Evolutionary conservation across 2,797 vertebrate species (phyloP).

Genomic region (Botia almorhae): DNA sequence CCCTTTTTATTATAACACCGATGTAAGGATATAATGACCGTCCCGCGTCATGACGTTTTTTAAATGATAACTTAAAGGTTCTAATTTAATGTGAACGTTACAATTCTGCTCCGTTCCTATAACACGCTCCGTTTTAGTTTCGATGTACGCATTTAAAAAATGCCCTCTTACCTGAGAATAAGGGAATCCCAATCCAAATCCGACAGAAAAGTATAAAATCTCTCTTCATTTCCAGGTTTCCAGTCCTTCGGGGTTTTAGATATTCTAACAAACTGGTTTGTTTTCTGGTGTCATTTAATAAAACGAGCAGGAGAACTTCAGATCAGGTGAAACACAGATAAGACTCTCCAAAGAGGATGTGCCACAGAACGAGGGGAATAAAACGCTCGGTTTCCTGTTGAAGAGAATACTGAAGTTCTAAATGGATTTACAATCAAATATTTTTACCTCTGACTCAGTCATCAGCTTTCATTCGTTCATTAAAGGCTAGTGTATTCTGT

Average conservation of each 20-base stretch:
- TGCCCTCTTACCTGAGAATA: constrained; percentile 77
- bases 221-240: constrained; percentile 85
- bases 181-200: constrained; percentile 82
- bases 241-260: constrained; percentile 66
- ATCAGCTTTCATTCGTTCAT: constrained; percentile 65
- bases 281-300: constrained; percentile 48
- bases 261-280: constrained; percentile 48
- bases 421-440: constrained; percentile 82
- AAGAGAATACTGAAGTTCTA: constrained; percentile 76
- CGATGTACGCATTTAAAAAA: neutral
- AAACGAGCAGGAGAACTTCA: constrained; percentile 46
- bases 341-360: constrained; percentile 60
- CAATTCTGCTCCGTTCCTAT: neutral
- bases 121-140: neutral
- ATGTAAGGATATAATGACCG: too few relatives aligned
- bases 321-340: constrained; percentile 68
- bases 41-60: neutral
- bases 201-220: constrained; percentile 78
- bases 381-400: constrained; percentile 60
- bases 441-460: constrained; percentile 76
- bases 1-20: too few relatives aligned
- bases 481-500: constrained; percentile 62
- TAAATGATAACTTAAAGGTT: too few relatives aligned
- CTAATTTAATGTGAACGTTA: too few relatives aligned
- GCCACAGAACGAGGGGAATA: constrained; percentile 60